A percentile compares a stretch with the other conserved stretches of the same genome.
phyloP scores from a whole-genome alignment of 2,888 invertebrate genomes.

The Diplolepis rosae region DNA sequence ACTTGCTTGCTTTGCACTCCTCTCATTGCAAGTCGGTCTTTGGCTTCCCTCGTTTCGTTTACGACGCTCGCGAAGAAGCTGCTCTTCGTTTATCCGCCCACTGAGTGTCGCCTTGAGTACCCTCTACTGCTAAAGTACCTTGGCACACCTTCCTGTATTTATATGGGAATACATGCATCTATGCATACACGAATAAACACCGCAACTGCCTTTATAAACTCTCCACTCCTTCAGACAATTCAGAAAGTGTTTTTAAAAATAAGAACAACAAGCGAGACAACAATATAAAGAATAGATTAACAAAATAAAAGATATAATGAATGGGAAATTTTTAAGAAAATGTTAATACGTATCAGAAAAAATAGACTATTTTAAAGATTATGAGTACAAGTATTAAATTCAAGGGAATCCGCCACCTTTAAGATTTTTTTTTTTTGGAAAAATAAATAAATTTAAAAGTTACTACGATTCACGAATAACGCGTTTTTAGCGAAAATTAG shows the following conservation, averaged over 20 bases:
- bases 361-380: too few relatives aligned
- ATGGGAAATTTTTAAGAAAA: too few relatives aligned
- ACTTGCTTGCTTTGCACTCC: conserved; percentile 26
- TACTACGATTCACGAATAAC: too few relatives aligned
- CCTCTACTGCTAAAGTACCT: conserved; percentile 50
- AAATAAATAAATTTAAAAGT: too few relatives aligned
- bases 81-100: conserved; percentile 54
- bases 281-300: too few relatives aligned
- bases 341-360: too few relatives aligned
- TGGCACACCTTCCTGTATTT: conserved; percentile 46
- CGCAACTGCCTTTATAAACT: conserved; percentile 9
- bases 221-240: background rate
- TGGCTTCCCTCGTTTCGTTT: conserved; percentile 30
- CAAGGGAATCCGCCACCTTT: too few relatives aligned
- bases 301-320: too few relatives aligned
- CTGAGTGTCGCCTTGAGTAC: conserved; percentile 59
- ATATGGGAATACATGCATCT: conserved; percentile 33
- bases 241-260: background rate
- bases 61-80: conserved; percentile 30
- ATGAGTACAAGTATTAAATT: too few relatives aligned
- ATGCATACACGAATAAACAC: conserved; percentile 9
- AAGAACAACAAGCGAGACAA: too few relatives aligned
- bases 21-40: conserved; percentile 13
- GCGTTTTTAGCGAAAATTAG: too few relatives aligned
- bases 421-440: too few relatives aligned